Conservation (phyloP, 2,113 vertebrate genomes). For the Petrocephalus microphthalmus region DNA sequence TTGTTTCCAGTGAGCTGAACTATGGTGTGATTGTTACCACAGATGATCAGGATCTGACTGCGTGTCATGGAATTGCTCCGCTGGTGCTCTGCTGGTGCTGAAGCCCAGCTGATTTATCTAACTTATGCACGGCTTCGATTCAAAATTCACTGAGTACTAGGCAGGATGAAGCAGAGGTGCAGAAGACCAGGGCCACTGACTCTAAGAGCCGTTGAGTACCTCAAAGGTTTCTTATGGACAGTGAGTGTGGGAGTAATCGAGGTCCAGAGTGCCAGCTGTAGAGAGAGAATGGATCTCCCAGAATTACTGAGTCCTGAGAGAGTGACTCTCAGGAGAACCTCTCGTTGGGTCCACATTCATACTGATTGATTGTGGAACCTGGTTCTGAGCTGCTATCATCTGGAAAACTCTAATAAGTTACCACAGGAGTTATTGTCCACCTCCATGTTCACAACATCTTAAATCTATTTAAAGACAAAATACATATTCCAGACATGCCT, state of each 20-base stretch:
- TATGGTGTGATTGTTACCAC: not conserved
- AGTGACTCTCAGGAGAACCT: not conserved
- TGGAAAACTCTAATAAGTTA: not conserved
- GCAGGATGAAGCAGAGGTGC: not conserved
- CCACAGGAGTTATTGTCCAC: not conserved
- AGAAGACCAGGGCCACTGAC: not conserved
- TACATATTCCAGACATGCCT: not conserved
- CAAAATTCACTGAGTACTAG: not conserved
- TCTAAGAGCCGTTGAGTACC: not conserved
- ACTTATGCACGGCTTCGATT: not conserved
- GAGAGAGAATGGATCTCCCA: not conserved
- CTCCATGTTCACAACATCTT: not conserved
- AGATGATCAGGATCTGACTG: not conserved
- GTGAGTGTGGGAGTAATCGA: not conserved
- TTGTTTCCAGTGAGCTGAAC: not conserved
- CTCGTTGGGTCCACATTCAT: not conserved
- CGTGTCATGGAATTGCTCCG: not conserved
- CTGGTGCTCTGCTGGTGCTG: not conserved
- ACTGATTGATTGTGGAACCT: not conserved
- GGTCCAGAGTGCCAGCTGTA: not conserved
- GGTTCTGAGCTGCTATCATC: not conserved
- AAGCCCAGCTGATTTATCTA: not conserved
- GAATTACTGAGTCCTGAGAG: not conserved
- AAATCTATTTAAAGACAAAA: not conserved
- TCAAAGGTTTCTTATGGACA: not conserved